Evolutionary conservation across 2,797 vertebrate genomes (phyloP).

Genomic region (Amazona ochrocephala): DNA sequence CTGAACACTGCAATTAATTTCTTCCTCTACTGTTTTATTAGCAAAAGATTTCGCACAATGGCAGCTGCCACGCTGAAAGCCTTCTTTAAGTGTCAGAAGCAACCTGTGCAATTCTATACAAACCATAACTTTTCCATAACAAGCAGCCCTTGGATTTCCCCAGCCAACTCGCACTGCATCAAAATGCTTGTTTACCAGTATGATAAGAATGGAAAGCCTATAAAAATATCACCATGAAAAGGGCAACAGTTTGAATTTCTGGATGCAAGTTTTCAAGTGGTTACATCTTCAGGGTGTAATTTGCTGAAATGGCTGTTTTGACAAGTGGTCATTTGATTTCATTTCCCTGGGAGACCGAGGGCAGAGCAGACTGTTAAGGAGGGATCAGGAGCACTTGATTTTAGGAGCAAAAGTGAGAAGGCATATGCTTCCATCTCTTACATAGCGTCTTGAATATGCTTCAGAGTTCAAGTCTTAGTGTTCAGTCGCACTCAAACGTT

Average conservation of each 20-base stretch:
- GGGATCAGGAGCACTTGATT: conserved; percentile 29
- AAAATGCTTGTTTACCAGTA: conserved; percentile 98
- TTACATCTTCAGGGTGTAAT: conserved; percentile 62
- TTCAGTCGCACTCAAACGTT: not conserved
- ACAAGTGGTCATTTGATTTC: conserved; percentile 68
- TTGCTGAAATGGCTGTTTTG: conserved; percentile 60
- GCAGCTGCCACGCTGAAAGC: conserved; percentile 90
- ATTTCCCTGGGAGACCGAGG: conserved; percentile 48
- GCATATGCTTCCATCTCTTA: conserved; percentile 6
- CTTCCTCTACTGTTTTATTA: conserved; percentile 99
- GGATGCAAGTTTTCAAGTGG: conserved; percentile 47
- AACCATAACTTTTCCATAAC: conserved; percentile 97
- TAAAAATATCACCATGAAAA: conserved; percentile 91
- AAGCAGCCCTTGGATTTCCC: conserved; percentile 98
- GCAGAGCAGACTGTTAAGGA: conserved; percentile 29
- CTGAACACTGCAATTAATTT: conserved; percentile 98
- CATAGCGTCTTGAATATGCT: conserved; percentile 23
- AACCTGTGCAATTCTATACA: conserved; percentile 88
- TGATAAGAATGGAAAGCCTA: conserved; percentile 94
- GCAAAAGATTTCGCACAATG: conserved; percentile 95
- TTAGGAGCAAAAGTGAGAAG: conserved; percentile 39
- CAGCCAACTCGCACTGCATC: conserved; percentile 97
- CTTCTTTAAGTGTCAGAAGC: conserved; percentile 89
- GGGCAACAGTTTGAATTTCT: not conserved
- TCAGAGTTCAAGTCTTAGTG: conserved; percentile 34